phyloP scores from a whole-genome alignment of 2,113 vertebrate species.

The Columba janthina region DNA sequence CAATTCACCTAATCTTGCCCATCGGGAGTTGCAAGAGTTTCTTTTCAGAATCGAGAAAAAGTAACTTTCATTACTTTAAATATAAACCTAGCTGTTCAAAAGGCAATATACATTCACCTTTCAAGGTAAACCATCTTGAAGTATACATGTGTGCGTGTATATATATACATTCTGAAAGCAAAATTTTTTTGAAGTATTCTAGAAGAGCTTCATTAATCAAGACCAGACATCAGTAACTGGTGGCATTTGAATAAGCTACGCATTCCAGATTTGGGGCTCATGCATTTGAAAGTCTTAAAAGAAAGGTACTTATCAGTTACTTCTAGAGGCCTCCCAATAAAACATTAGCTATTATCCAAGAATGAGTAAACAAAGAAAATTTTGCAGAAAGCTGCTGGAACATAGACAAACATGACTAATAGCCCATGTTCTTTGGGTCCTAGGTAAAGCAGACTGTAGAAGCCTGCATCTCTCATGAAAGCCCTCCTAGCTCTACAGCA shows the following conservation, averaged over 20 bases:
- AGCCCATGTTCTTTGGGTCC: slow-evolving; percentile 57
- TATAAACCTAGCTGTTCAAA: not conserved
- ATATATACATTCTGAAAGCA: not conserved
- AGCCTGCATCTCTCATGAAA: slow-evolving; percentile 66
- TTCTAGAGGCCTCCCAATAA: not conserved
- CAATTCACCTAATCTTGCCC: not conserved
- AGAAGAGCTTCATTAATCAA: slow-evolving; percentile 9
- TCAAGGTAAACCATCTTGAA: not conserved
- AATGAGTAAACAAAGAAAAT: slow-evolving; percentile 32
- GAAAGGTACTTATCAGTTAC: not conserved
- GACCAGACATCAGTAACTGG: not conserved
- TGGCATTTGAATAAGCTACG: not conserved
- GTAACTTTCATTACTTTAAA: not conserved
- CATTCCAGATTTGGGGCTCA: not conserved
- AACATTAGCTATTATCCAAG: not conserved
- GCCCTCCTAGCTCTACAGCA: slow-evolving; percentile 65
- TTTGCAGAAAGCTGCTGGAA: slow-evolving; percentile 35
- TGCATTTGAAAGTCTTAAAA: not conserved
- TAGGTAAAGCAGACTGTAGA: slow-evolving; percentile 55
- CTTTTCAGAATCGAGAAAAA: not conserved
- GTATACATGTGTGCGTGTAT: too few relatives aligned
- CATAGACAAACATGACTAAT: slow-evolving; percentile 67
- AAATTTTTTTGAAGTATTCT: not conserved
- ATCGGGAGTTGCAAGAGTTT: not conserved
- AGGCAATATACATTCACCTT: not conserved